Evolutionary conservation across 2,113 vertebrate species (phyloP), one percentile per base, ranked within the genome.

Genomic region (Sylvietta virens): DNA sequence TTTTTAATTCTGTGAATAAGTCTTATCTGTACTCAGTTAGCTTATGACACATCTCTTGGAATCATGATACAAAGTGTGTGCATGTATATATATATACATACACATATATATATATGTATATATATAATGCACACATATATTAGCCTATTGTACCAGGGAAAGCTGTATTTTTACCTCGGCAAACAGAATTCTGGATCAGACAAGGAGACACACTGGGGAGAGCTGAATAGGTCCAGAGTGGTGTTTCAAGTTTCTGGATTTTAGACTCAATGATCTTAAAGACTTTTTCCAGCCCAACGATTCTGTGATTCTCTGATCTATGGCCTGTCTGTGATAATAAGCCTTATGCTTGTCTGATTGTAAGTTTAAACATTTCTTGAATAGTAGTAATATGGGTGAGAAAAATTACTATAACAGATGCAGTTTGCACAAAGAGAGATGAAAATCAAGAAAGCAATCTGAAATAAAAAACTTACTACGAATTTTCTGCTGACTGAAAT

Each of bases 201-300:
- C 12, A 65, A 73, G 40, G 11, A 61, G n/a, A 21, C 17, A n/a
- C 0, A 0, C 1, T 56, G 31, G 7, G 33, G 21, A 64, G 62
- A 74, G 8, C 15, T 60, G 56, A 57, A 14, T 21, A 60, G 10
- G 6, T 39, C 42, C 33, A 39, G 11, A 51, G 4, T 47, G 19
- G 5, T 50, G 15, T 66, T 78, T 74, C 51, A 37, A 48, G 10
- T 11, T 54, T 92, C 21, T 74, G 39, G 58, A 30, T 51, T 74
- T 83, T 53, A 24, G 20, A 33, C 30, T 45, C 15, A 11, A 2
- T 54, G 15, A 39, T 56, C 71, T 61, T 50, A 45, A 54, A 77
- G 23, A 31, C 8, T 4, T 81, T 90, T 81, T 66, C 35, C 70
- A 81, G 7, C 14, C 24, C 31, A 35, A 24, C 16, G 10, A 50